Percentiles rank a stretch among this genome's conserved stretches.
Evolutionary conservation across 2,113 vertebrate species (phyloP).

Genomic region (Cryptoleucopteryx plumbea): DNA sequence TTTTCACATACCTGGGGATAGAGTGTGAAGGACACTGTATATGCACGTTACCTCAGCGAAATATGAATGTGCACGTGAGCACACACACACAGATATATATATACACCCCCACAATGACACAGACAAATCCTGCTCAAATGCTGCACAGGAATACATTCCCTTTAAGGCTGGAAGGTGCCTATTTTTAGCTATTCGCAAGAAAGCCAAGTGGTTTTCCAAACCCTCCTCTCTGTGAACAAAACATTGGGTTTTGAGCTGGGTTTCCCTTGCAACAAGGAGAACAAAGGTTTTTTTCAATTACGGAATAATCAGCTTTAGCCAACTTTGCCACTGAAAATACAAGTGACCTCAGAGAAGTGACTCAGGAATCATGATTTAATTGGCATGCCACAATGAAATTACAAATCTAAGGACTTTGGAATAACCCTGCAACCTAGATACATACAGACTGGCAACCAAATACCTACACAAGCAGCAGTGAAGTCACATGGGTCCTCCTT

Average conservation of each 20-base stretch:
- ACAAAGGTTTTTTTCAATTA: not conserved
- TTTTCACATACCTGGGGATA: not conserved
- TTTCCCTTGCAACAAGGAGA: not conserved
- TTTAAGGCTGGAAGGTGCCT: not conserved
- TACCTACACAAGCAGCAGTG: not conserved
- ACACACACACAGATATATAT: not conserved
- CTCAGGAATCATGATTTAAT: not conserved
- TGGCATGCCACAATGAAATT: not conserved
- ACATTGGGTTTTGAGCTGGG: not conserved
- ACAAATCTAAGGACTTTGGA: conserved; percentile 1
- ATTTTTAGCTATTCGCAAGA: conserved; percentile 44
- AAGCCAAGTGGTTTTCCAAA: conserved; percentile 19
- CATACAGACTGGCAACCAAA: not conserved
- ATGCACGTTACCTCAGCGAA: not conserved
- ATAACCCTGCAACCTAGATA: not conserved
- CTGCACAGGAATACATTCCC: not conserved
- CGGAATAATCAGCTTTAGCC: not conserved
- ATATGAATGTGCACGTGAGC: fast-evolving
- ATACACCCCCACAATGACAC: not conserved
- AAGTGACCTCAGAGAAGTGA: not conserved
- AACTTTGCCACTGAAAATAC: not conserved
- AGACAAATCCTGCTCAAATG: not conserved
- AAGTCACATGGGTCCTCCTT: not conserved
- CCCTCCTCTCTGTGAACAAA: not conserved
- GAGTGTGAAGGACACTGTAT: fast-evolving